Base-by-base conservation (phyloP, 2,797 vertebrate genomes). In the Nannoperca obscura region DNA sequence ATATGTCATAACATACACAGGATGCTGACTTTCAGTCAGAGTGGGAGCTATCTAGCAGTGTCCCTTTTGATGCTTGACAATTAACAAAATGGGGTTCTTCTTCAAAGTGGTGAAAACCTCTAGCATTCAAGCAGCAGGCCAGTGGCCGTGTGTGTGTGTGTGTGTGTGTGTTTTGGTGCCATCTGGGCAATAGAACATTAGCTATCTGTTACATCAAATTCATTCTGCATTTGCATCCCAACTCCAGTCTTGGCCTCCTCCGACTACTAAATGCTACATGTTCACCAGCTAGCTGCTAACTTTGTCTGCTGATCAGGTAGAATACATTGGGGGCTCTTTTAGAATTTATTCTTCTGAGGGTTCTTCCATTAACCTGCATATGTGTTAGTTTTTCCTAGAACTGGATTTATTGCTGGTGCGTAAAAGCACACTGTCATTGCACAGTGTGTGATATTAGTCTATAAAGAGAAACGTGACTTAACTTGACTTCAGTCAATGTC, bases 191-290 rank as follows among this genome's bases (percentile, higher is more conserved):
- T 71, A 57, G 40, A 74, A 46, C 52, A 57, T 80, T 68, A 61
- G 11, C 80, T 58, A 77, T 84, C 77, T 71, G 75, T 47, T 44
- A 55, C 60, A 73, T 72, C 36, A 54, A 24, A 60, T 60, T 57
- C 57, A 67, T 53, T 32, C 66, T 10, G 34, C 30, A 60, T 40
- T 44, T 40, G 44, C 57, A 63, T 54, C 30, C 30, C 4, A 19
- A 55, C 32, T 63, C 36, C 50, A 19, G 32, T 17, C 4, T 70
- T 42, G 32, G 24, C 52, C 30, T 63, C 15, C 65, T 13, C 7
- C 17, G 5, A 10, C 13, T 22, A 8, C 46, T 65, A 15, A 50
- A 36, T 10, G 46, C 30, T 22, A 7, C 1, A 5, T 50, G 15
- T 22, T 10, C 17, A 12, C 17, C 44, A 34, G 30, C 7, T 9